Evolutionary conservation across 1,140 invertebrate species (phyloP), one percentile per base, ranked within the genome.

Genomic region (Saccostrea cuccullata): DNA sequence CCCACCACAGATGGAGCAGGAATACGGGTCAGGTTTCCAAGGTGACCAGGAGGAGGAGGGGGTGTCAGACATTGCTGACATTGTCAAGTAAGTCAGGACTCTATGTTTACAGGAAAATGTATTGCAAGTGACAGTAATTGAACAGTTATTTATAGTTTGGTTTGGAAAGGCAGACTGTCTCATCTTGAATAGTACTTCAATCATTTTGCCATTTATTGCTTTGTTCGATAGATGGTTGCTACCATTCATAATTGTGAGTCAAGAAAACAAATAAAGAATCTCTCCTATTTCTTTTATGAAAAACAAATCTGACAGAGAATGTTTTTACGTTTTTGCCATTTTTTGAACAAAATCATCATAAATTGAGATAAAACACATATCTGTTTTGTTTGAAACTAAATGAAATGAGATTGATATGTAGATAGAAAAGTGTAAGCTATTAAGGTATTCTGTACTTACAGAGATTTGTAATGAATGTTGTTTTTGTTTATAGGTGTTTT

Each of bases 21-120:
- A 85, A 30, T 55, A 84, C n/a, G 82, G 82, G 5, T 23, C 58
- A 60, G 23, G 6, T 60, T 85, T 26, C 58, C 84, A 58, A 60
- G 86, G 82, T 11, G 88, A 86, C 26, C 83, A 89, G 58, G 89
- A 89, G n/a, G 86, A 86, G 70, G 89, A 89, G 30, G 85, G 86
- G 26, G 82, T 89, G 84, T 89, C 89, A 4, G 89, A 89, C 47
- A 89, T 89, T 82, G 89, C 86, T 6, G 89, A 89, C 83, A 89
- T 89, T 83, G 89, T 89, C 20, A 89, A 89, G 73, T 89, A 89
- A 85, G 89, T 89, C 13, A 17, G 17, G 0, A 84, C 12, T 23
- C 30, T 13, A 2, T 77, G 15, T 36, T 13, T 36, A 9, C 4
- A 26, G 26, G 70, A 73, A 30, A 11, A 26, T 15, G 70, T 26